Conservation (phyloP, 2,888 invertebrate genomes). For the Limnephilus rhombicus region DNA sequence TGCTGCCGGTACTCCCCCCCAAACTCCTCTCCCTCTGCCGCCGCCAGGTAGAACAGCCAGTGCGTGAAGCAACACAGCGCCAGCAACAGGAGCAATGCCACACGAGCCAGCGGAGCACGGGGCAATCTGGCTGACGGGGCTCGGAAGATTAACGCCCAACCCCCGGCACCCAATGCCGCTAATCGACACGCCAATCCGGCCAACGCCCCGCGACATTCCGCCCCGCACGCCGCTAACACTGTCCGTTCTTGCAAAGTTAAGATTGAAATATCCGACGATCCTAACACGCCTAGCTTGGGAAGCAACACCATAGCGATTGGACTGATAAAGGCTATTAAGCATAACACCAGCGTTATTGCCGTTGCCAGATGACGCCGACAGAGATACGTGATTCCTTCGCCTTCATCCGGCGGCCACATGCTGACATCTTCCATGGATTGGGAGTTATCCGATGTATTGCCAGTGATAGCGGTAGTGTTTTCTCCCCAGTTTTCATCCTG, state of each 20-base stretch:
- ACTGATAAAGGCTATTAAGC: conserved; percentile 91
- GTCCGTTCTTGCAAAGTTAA: conserved; percentile 83
- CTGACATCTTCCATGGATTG: conserved; percentile 95
- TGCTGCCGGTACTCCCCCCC: conserved; percentile 90
- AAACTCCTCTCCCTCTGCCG: conserved; percentile 88
- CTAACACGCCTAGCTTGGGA: conserved; percentile 92
- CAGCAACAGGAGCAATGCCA: conserved; percentile 91
- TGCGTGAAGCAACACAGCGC: conserved; percentile 96
- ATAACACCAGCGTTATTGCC: conserved; percentile 87
- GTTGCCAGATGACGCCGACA: conserved; percentile 92
- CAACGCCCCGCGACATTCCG: conserved; percentile 95
- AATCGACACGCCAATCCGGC: conserved; percentile 95
- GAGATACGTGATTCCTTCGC: conserved; percentile 83
- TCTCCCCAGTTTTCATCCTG: conserved; percentile 99
- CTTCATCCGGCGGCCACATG: conserved; percentile 88
- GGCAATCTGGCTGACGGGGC: conserved; percentile 92
- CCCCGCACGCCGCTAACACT: conserved; percentile 89
- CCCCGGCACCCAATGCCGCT: conserved; percentile 90
- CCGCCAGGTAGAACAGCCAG: conserved; percentile 97
- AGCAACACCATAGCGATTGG: conserved; percentile 96
- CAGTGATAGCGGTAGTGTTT: conserved; percentile 97
- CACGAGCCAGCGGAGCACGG: conserved; percentile 92
- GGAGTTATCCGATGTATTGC: conserved; percentile 97
- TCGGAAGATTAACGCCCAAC: conserved; percentile 95
- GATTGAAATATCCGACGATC: conserved; percentile 81